Percentiles rank a stretch among this genome's conserved stretches.
These are phyloP conservation scores for Cryptus armator DNA, from an alignment of 2,888 invertebrate species.

Conservation along the genomic window DNA sequence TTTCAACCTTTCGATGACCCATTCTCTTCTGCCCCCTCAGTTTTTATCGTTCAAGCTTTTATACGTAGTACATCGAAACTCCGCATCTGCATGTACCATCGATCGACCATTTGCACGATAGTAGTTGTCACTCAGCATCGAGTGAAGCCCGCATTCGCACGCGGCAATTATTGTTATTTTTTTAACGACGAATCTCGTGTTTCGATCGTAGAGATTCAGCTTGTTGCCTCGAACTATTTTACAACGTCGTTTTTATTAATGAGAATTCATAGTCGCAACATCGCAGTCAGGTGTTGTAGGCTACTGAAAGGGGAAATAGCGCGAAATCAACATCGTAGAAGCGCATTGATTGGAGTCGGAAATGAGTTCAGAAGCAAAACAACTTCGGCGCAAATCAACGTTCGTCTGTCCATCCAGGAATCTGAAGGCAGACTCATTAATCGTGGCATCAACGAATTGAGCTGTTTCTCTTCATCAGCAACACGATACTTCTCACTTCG, in stretches of 20 bases:
- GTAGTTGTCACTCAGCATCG: neutral
- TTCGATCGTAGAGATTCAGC: neutral
- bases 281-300: neutral
- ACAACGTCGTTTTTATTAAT: slow-evolving; percentile 6
- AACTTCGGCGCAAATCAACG: slow-evolving; percentile 16
- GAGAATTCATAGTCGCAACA: slow-evolving; percentile 8
- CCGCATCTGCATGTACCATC: neutral
- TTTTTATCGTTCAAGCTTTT: neutral
- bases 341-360: slow-evolving; percentile 26
- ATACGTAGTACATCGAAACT: neutral
- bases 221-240: neutral
- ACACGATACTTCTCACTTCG: neutral
- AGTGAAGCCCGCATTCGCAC: neutral
- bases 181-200: neutral
- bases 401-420: slow-evolving; percentile 35
- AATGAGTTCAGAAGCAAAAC: slow-evolving; percentile 55
- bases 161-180: neutral
- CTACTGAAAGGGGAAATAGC: neutral
- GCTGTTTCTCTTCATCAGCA: slow-evolving; percentile 31
- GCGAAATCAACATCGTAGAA: slow-evolving; percentile 8
- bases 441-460: slow-evolving; percentile 61
- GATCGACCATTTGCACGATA: no score
- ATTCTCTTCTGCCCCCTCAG: neutral
- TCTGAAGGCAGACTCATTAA: slow-evolving; percentile 61
- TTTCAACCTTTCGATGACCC: neutral